Base-by-base conservation (phyloP, 2,797 vertebrate species). In the Delichon dasypus region DNA sequence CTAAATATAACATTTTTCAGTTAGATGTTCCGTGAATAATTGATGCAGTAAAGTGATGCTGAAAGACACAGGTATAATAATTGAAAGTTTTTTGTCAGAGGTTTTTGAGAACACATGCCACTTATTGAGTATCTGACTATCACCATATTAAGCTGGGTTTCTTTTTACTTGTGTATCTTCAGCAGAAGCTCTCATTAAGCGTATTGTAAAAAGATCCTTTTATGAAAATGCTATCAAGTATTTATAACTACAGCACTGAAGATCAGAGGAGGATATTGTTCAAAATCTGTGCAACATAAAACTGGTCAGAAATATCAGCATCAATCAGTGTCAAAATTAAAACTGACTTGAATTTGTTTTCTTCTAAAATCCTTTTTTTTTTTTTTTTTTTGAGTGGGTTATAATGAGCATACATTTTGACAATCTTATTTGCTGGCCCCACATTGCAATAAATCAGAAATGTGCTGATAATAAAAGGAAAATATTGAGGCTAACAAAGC, bases 21-120 rank as follows among this genome's bases (percentile, higher is more conserved):
- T 91, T 97, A 96, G 96, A 96, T 96, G 93, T 96, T 96, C 92
- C 89, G 92, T 93, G 96, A 97, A 97, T 97, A 97, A 97, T 96
- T 96, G 96, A 96, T 97, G 78, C 81, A 71, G 95, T 95, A 97
- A 98, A 97, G 96, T 94, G 94, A 95, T 38, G 87, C 93, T 97
- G 97, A 97, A 98, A 97, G 93, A 97, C 95, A 97, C 89, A 97
- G 96, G 96, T 97, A 95, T 86, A 91, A 95, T 95, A 97, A 97
- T 92, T 91, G 96, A 93, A 96, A 82, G 13, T 95, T 95, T 96
- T 94, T 88, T 91, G 80, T 92, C 82, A 86, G 88, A 93, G 90
- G 53, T 83, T 95, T 96, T 92, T 88, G 94, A 88, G 76, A 92
- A 82, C 90, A 53, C 77, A 29, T 73, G 72, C 89, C 83, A 86